A percentile compares a stretch with the other conserved stretches of the same genome.
phyloP scores from a whole-genome alignment of 1,140 invertebrate genomes.

The Drosophila parvula region DNA sequence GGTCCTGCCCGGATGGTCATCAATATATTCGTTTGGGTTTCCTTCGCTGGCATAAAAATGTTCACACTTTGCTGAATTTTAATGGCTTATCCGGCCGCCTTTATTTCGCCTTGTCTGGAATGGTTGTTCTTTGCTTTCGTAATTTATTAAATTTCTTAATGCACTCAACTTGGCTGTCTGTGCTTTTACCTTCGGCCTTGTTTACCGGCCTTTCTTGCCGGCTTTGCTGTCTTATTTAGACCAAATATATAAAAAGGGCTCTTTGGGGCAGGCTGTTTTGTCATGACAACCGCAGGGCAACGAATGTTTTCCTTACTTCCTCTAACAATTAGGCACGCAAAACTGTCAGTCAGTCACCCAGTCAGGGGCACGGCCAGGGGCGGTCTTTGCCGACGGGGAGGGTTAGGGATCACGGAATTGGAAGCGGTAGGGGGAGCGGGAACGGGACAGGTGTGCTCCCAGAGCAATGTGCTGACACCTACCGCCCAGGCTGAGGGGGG shows the following conservation, averaged over 20 bases:
- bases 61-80: constrained; percentile 22
- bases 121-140: constrained; percentile 9
- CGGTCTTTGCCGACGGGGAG: not conserved
- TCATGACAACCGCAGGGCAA: constrained; percentile 41
- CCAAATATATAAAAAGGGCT: not conserved
- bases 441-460: constrained; percentile 41
- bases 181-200: not conserved
- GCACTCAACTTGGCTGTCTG: constrained; percentile 13
- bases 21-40: constrained; percentile 18
- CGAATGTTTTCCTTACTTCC: constrained; percentile 50
- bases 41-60: constrained; percentile 15
- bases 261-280: constrained; percentile 13
- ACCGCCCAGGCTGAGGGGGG: constrained; percentile 9
- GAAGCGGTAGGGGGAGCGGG: not conserved
- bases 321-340: constrained; percentile 73
- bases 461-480: constrained; percentile 65
- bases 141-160: constrained; percentile 22
- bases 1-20: constrained; percentile 9
- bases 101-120: not conserved
- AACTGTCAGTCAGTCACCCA: constrained; percentile 33
- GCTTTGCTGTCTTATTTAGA: constrained; percentile 25
- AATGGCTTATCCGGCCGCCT: constrained; percentile 12
- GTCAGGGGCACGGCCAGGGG: constrained; percentile 33
- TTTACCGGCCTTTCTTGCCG: not conserved
- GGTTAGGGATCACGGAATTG: not conserved